These are phyloP conservation scores for Budorcas taxicolor DNA, from an alignment of 2,113 vertebrate genomes.

Conservation along the genomic window DNA sequence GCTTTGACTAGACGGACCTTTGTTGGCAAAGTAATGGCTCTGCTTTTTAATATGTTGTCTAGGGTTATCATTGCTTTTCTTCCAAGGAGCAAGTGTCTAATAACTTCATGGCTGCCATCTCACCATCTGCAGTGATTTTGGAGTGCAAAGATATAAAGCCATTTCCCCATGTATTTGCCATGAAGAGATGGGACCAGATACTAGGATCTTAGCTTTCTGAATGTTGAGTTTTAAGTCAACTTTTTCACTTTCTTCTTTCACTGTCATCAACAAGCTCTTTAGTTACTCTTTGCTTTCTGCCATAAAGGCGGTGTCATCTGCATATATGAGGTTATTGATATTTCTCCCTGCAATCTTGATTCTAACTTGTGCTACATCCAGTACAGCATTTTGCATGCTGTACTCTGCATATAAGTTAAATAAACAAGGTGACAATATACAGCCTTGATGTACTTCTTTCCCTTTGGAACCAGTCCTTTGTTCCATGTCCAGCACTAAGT, in stretches of 20 bases:
- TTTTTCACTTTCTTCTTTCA: neutral
- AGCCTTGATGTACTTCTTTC: neutral
- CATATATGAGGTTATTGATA: neutral
- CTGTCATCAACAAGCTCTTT: neutral
- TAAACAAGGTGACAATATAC: neutral
- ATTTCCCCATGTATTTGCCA: neutral
- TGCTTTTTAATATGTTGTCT: neutral
- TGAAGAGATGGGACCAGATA: rapidly evolving
- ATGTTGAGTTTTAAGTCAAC: neutral
- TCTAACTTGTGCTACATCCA: neutral
- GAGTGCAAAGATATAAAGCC: neutral
- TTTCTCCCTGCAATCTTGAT: neutral
- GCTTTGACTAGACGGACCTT: neutral
- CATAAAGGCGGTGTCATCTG: neutral
- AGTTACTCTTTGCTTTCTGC: neutral
- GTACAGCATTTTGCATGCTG: neutral
- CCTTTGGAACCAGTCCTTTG: neutral
- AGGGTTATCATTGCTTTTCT: neutral
- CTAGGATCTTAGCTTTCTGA: neutral
- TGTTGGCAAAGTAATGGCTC: neutral
- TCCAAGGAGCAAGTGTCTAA: neutral
- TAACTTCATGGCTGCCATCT: neutral
- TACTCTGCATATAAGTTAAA: neutral
- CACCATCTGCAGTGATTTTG: neutral
- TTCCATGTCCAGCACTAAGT: neutral